Evolutionary conservation across 2,113 vertebrate species (phyloP).

Genomic region (Ploceus nigricollis): DNA sequence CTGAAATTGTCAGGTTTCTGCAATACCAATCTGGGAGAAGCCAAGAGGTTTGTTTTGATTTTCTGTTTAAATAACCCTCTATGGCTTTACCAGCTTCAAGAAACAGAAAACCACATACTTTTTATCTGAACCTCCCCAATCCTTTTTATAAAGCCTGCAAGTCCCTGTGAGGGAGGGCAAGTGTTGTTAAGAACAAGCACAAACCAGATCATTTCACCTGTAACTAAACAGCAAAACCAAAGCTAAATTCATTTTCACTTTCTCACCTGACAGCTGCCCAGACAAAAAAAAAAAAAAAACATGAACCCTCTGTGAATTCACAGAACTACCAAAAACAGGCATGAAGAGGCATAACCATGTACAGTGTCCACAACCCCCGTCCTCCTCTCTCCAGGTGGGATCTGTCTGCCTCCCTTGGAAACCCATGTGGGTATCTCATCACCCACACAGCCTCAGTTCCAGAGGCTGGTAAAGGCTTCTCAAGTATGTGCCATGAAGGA

Average conservation of each 20-base stretch:
- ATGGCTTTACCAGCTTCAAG: not conserved
- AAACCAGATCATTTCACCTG: not conserved
- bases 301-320: not conserved
- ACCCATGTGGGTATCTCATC: not conserved
- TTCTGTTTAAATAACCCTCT: not conserved
- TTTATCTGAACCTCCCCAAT: not conserved
- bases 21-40: not conserved
- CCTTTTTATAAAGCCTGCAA: not conserved
- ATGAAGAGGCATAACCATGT: not conserved
- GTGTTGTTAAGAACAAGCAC: not conserved
- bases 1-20: not conserved
- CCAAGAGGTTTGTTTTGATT: not conserved
- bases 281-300: not conserved
- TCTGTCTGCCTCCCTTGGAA: not conserved
- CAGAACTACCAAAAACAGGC: not conserved
- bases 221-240: not conserved
- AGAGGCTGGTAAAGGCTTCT: not conserved
- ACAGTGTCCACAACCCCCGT: not conserved
- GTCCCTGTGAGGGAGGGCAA: not conserved
- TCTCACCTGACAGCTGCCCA: not conserved
- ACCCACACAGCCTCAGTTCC: not conserved
- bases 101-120: not conserved
- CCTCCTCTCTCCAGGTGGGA: not conserved
- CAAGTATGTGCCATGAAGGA: not conserved
- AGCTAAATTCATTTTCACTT: not conserved